Evolutionary conservation across 1,140 invertebrate genomes (phyloP).

Genomic region (Ridgeia piscesae): DNA sequence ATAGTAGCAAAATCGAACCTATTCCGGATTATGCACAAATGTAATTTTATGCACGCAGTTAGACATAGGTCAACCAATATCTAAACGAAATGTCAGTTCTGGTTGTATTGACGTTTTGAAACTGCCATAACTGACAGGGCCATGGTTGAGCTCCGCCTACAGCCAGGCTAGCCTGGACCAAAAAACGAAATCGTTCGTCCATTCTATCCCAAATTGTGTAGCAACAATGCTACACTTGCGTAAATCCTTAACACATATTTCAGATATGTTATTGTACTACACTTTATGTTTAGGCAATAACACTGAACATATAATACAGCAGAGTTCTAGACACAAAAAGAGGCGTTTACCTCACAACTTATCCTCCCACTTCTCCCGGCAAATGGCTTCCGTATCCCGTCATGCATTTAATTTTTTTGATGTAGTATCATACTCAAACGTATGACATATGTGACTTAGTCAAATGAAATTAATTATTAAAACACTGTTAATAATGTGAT

Average conservation of each 20-base stretch:
- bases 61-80: too few species aligned
- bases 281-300: background rate
- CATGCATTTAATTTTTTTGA: background rate
- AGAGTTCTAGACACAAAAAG: background rate
- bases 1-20: too few species aligned
- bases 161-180: background rate
- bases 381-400: background rate
- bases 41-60: too few species aligned
- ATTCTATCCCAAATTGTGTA: too few species aligned
- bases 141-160: background rate
- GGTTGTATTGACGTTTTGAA: too few species aligned
- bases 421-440: background rate
- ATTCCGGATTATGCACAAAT: too few species aligned
- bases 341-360: background rate
- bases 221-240: background rate
- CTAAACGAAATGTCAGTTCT: too few species aligned
- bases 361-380: conserved; percentile 2
- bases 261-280: background rate
- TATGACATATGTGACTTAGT: background rate
- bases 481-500: background rate
- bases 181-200: background rate
- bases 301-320: background rate
- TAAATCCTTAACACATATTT: background rate
- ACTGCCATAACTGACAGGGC: too few species aligned
- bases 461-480: background rate